Evolutionary conservation across 2,888 invertebrate species (phyloP), one percentile per base, ranked within the genome.

Genomic region (Melanostoma scalare): DNA sequence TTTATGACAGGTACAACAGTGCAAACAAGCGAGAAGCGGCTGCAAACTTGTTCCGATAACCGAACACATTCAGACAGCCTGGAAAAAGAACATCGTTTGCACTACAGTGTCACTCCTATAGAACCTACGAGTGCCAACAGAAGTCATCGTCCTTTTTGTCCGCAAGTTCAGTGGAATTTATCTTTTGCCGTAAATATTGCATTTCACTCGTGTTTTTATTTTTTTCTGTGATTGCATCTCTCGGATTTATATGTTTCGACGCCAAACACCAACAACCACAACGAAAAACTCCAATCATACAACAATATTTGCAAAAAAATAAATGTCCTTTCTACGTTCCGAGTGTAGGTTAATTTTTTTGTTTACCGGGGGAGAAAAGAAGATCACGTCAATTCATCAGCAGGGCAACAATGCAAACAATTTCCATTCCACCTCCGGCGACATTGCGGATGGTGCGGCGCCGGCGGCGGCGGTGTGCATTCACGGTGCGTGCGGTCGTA

Each of bases 1-100:
- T 82, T 78, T 78, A 74, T 78, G 78, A 78, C 73, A 82, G 58
- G 73, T 82, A 69, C 55, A 52, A 30, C 63, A 63, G 50, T 44
- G 67, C 42, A 69, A 63, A 65, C 69, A 80, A 52, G 36, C 20
- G 35, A 8, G 36, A 61, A 61, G 35, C 20, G 20, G 1, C 20
- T 36, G 33, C 42, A 50, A 61, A 50, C 33, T 8, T 60, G 33
- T 79, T 35, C 6, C 53, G 80, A 75, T 55, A 75, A 35, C 53
- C 50, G 6, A 42, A 33, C 8, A 61, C 55, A 55, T 36, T 35
- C 52, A 55, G 46, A 53, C 52, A 77, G 10, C 36, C 44, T 6
- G 36, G 36, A 5, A 3, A 46, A 6, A 20, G 10, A 31, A 38
- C 52, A 65, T 6, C 60, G 9, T 38, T 52, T 38, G 20, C 50